These are phyloP conservation scores for Parnassius smintheus DNA, from an alignment of 2,888 invertebrate genomes.

Conservation along the genomic window DNA sequence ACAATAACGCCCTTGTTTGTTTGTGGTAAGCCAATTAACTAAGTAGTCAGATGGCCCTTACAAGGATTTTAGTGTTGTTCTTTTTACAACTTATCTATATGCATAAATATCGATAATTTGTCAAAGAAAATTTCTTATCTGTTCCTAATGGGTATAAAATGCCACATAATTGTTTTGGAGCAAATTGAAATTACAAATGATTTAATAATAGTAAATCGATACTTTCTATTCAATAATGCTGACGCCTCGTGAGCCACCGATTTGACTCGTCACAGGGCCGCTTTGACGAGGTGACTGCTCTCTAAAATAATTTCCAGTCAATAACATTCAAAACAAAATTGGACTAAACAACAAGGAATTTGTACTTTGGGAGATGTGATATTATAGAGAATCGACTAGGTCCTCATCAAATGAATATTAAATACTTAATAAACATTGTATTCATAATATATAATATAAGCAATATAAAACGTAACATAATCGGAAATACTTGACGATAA, in stretches of 20 bases:
- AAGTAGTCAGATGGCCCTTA: not conserved
- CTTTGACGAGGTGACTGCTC: constrained; percentile 46
- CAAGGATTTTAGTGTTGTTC: constrained; percentile 1
- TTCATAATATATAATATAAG: constrained; percentile 79
- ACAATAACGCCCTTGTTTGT: constrained; percentile 14
- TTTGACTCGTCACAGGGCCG: constrained; percentile 31
- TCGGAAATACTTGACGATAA: constrained; percentile 78
- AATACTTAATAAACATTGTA: constrained; percentile 80
- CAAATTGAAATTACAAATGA: constrained; percentile 27
- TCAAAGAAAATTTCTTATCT: constrained; percentile 25
- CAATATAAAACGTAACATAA: constrained; percentile 81
- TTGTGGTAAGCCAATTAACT: constrained; percentile 1
- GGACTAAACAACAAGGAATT: constrained; percentile 83
- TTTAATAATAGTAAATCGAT: constrained; percentile 26
- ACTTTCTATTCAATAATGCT: constrained; percentile 30
- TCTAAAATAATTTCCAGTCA: constrained; percentile 78
- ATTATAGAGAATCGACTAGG: constrained; percentile 81
- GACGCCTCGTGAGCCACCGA: constrained; percentile 31
- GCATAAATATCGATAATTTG: constrained; percentile 17
- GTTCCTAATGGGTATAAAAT: constrained; percentile 26
- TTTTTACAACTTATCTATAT: constrained; percentile 18
- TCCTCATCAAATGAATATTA: constrained; percentile 81
- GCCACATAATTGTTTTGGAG: constrained; percentile 25
- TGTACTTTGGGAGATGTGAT: constrained; percentile 82
- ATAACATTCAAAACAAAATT: constrained; percentile 81